phyloP scores from a whole-genome alignment of 37 sponge, comb jelly and placozoan genomes.

The Beroe forskalii region DNA sequence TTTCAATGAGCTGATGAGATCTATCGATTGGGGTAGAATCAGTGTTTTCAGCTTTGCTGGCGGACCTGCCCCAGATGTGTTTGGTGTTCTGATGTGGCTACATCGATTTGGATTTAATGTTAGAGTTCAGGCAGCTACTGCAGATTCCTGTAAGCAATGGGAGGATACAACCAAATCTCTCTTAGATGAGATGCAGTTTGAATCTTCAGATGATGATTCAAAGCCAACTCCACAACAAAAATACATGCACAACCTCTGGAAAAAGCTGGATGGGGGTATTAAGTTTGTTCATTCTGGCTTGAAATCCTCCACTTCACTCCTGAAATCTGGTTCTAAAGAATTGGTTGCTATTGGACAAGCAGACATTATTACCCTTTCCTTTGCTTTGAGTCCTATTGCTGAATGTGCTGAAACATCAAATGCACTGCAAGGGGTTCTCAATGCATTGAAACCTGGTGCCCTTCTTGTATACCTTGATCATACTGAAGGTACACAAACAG shows the following conservation, averaged over 20 bases:
- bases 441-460: slow-evolving; percentile 57
- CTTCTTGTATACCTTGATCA: slow-evolving; percentile 52
- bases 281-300: background rate
- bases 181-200: slow-evolving; percentile 14
- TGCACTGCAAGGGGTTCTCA: background rate
- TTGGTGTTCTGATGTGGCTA: slow-evolving; percentile 58
- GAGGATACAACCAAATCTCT: slow-evolving; percentile 18
- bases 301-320: background rate
- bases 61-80: slow-evolving; percentile 49
- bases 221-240: slow-evolving; percentile 49
- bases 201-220: background rate
- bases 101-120: slow-evolving; percentile 31
- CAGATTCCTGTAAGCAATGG: slow-evolving; percentile 48
- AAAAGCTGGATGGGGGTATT: slow-evolving; percentile 25
- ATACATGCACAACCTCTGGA: slow-evolving; percentile 46
- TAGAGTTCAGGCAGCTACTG: slow-evolving; percentile 16
- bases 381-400: slow-evolving; percentile 45
- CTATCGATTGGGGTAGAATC: slow-evolving; percentile 29
- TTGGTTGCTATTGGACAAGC: slow-evolving; percentile 18
- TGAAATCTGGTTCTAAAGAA: slow-evolving; percentile 27
- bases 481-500: slow-evolving; percentile 17
- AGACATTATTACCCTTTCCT: slow-evolving; percentile 24
- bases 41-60: slow-evolving; percentile 51
- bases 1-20: slow-evolving; percentile 36
- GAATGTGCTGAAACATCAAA: slow-evolving; percentile 17